Base-by-base conservation (phyloP, 2,113 vertebrate species). In the Calcarius ornatus region DNA sequence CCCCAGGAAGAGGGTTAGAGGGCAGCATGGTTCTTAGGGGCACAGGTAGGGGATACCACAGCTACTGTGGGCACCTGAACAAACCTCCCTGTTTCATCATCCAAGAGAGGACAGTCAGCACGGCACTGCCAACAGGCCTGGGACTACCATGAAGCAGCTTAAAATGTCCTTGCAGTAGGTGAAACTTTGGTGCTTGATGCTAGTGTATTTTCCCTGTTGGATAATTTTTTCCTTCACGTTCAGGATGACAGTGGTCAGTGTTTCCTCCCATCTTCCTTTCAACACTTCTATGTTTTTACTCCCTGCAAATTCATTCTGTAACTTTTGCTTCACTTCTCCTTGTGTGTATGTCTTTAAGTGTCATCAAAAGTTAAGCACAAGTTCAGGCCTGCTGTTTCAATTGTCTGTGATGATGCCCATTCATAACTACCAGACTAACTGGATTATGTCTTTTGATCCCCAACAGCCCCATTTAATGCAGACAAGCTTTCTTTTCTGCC, bases 61-160 rank as follows among this genome's bases (percentile, higher is more conserved):
- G 0, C 47, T 63, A 19, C 30, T 0, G 2, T 2, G 4, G 33
- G 30, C 14, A 35, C 47, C 14, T 3, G 1, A 18, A 12, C 15
- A 15, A 31, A 13, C 8, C 22, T 63, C 50, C 12, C 28, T 61
- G 1, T 40, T 54, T 45, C 21, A 2, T 33, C 18, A 60, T 12
- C 19, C 43, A 57, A 20, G 28, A 59, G 8, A 20, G 0, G 0
- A 20, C 1, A 16, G 31, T 31, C 48, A 81, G 10, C 40, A 40
- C 24, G 17, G 7, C 14, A 53, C 13, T 45, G 63, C 30, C 23
- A 59, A 9, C 10, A 73, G 23, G 38, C 6, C 23, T 65, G 8
- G 10, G 9, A 31, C 28, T n/a, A 11, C 22, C 48, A 20, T 64
- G 78, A 31, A 76, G 13, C 19, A 72, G 16, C 13, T 59, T 61